These are phyloP conservation scores for Trididemnum clinides DNA, from an alignment of 23 tunicate genomes.

Conservation along the genomic window DNA sequence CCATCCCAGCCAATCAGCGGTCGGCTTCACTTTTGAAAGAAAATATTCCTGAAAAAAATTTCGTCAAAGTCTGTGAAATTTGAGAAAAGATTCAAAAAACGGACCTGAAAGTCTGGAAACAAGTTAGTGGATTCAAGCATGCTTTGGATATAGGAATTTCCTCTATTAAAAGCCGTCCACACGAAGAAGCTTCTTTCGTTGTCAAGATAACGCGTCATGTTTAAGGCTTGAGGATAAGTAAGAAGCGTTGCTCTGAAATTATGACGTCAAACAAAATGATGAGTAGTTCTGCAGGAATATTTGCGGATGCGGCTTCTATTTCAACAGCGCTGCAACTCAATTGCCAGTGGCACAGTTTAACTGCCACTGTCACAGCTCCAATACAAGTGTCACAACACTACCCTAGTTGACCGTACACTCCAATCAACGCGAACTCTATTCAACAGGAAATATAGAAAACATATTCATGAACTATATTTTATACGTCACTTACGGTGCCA, in stretches of 20 bases:
- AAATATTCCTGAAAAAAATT: conserved; percentile 41
- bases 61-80: too few species aligned
- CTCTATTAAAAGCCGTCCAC: conserved; percentile 77
- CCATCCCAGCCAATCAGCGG: conserved; percentile 85
- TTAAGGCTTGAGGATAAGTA: conserved; percentile 70
- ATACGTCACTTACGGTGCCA: conserved; percentile 75
- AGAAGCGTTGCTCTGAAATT: conserved; percentile 57
- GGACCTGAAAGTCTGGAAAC: conserved; percentile 44
- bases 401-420: too few species aligned
- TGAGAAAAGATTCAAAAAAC: neutral
- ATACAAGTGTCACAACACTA: too few species aligned
- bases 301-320: too few species aligned
- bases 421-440: too few species aligned
- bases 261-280: too few species aligned
- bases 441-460: too few species aligned
- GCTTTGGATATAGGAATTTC: conserved; percentile 87
- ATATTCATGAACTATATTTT: too few species aligned
- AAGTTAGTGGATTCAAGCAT: conserved; percentile 54
- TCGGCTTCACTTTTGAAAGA: conserved; percentile 65
- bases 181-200: conserved; percentile 71
- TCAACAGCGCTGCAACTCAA: too few species aligned
- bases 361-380: too few species aligned
- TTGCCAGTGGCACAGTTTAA: too few species aligned
- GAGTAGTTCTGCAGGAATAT: too few species aligned
- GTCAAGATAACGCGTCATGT: conserved; percentile 76